Evolutionary conservation across 2,888 invertebrate genomes (phyloP).

Genomic region (Athalia rosae): DNA sequence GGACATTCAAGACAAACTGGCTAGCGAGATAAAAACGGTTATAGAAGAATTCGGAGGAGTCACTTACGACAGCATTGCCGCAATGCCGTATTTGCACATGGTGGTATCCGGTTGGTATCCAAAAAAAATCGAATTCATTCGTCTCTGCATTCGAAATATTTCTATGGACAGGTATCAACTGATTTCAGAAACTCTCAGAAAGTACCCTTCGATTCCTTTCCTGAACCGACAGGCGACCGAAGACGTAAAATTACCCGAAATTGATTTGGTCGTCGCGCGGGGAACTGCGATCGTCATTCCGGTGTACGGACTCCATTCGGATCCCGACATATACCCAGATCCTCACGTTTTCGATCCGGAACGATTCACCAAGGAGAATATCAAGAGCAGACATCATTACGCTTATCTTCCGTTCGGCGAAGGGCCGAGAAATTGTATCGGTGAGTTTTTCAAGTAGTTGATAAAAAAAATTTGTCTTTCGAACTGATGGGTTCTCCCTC

Average conservation of each 20-base stretch:
- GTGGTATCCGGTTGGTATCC: constrained; percentile 51
- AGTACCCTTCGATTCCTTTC: not conserved
- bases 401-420: constrained; percentile 48
- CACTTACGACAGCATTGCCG: constrained; percentile 72
- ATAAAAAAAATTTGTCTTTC: too few species aligned
- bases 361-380: not conserved
- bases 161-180: not conserved
- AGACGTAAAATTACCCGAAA: not conserved
- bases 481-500: too few species aligned
- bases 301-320: not conserved
- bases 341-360: not conserved
- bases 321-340: not conserved
- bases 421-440: constrained; percentile 13
- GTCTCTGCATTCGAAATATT: too few species aligned
- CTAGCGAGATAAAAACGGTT: constrained; percentile 68
- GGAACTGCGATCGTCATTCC: not conserved
- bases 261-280: not conserved
- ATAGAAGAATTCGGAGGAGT: constrained; percentile 66
- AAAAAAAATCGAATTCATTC: too few species aligned
- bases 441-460: too few species aligned
- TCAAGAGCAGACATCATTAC: not conserved
- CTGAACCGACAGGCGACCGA: not conserved
- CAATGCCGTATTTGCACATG: constrained; percentile 74
- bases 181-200: not conserved
- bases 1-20: constrained; percentile 71